A percentile compares a stretch with the other conserved stretches of the same genome.
Evolutionary conservation across 2,797 vertebrate genomes (phyloP).

Genomic region (Vespertilio murinus): DNA sequence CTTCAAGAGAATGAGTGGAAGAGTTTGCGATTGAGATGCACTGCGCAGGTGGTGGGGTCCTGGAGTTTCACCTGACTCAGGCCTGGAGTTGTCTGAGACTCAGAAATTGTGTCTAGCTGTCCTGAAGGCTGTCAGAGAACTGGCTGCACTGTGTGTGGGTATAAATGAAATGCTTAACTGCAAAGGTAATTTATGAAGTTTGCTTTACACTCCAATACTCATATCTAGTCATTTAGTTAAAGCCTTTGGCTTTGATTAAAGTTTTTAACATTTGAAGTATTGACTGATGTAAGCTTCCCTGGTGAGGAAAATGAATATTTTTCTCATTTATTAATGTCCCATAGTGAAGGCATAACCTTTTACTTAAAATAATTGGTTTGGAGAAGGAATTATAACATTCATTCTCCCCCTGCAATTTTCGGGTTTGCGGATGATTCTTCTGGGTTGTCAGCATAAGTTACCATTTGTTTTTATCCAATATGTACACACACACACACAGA

Average conservation of each 20-base stretch:
- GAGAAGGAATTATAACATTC: constrained; percentile 55
- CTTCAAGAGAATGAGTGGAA: background rate
- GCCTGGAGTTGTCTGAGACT: background rate
- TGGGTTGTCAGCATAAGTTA: background rate
- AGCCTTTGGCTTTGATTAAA: constrained; percentile 61
- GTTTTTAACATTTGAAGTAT: constrained; percentile 64
- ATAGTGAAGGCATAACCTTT: constrained; percentile 60
- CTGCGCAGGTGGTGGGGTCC: background rate
- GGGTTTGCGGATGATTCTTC: constrained; percentile 42
- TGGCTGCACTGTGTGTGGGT: background rate
- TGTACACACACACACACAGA: background rate
- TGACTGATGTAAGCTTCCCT: constrained; percentile 58
- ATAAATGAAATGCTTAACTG: constrained; percentile 21
- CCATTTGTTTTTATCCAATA: background rate
- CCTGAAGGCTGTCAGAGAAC: background rate
- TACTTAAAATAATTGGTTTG: constrained; percentile 68
- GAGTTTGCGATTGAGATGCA: background rate
- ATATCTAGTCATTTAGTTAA: constrained; percentile 45
- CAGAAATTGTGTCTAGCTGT: background rate
- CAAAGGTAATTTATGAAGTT: constrained; percentile 36
- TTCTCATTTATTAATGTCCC: constrained; percentile 66
- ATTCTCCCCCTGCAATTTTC: constrained; percentile 13
- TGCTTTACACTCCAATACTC: constrained; percentile 31
- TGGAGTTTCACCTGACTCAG: background rate
- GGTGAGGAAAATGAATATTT: constrained; percentile 55